Base-by-base conservation (phyloP, 2,113 vertebrate species). In the Zeus faber region DNA sequence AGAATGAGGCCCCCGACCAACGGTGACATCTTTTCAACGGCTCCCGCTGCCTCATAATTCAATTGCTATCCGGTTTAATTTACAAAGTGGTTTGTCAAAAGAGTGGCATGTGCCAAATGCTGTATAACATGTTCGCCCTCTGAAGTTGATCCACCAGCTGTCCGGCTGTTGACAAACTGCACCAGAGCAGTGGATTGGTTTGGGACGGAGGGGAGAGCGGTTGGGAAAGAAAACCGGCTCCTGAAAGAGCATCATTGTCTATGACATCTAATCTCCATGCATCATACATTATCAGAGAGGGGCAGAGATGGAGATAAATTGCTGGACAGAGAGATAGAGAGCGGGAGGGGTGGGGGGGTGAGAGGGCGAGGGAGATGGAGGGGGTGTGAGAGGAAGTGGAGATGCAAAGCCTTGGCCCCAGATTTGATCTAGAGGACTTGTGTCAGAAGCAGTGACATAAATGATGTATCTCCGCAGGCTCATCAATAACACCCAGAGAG, bases 401-500 rank as follows among this genome's bases (percentile, higher is more conserved):
- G 52, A 54, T 50, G 68, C 68, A 60, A 56, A 18, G 23, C 40
- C 23, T 56, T 43, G 64, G 61, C 53, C 48, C 22, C 14, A 49
- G 74, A 80, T 78, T 81, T 72, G 77, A 85, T 83, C 74, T 67
- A 60, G 57, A 78, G 72, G 66, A 72, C 41, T 74, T 8, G 26
- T 72, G 72, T 85, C 79, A 84, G 72, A 78, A 74, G 67, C 62
- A 49, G 51, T 65, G 74, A 72, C 84, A 87, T 84, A 85, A 87
- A 87, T 85, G 80, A 90, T 85, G 75, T 62, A 85, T 87, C 70
- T 65, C 67, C 60, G 73, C 74, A 84, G 75, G 70, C 54, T 72
- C 85, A 89, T 90, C 87, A 85, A 87, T 89, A 88, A 86, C 72
- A 76, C 61, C 77, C 76, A 75, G 59, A 85, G 71, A 85, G 76